Percentiles rank a stretch among this genome's conserved stretches.
Evolutionary conservation across 2,888 invertebrate species (phyloP).

Genomic region (Mystacides longicornis): DNA sequence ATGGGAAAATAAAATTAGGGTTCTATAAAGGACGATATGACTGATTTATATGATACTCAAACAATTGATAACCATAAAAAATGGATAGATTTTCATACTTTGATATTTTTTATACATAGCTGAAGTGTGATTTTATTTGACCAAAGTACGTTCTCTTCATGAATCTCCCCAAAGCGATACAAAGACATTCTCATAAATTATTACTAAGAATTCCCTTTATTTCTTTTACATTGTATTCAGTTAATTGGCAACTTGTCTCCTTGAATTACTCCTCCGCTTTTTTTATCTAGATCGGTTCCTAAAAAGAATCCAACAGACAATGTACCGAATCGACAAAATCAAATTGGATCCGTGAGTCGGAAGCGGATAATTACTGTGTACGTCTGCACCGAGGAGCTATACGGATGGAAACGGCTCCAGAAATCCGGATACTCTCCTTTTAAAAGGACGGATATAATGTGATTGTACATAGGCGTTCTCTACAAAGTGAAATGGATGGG

Average conservation of each 20-base stretch:
- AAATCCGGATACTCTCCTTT: constrained; percentile 19
- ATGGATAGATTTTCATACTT: too few relatives aligned
- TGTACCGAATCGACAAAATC: constrained; percentile 11
- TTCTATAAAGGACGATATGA: too few relatives aligned
- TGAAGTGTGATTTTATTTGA: too few relatives aligned
- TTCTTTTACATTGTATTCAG: background rate
- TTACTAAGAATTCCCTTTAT: background rate
- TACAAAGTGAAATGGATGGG: constrained; percentile 8
- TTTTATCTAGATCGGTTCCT: background rate
- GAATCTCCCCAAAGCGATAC: too few relatives aligned
- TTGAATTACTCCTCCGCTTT: background rate
- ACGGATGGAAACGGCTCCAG: constrained; percentile 20
- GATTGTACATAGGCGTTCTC: constrained; percentile 12
- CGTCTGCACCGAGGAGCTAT: constrained; percentile 11
- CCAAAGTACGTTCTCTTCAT: too few relatives aligned
- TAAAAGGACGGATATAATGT: constrained; percentile 13
- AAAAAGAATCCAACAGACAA: constrained; percentile 5
- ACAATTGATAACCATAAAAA: too few relatives aligned
- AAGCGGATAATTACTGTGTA: constrained; percentile 24
- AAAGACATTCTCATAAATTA: background rate
- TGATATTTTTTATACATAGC: too few relatives aligned
- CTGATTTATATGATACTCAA: too few relatives aligned
- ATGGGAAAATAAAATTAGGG: too few relatives aligned
- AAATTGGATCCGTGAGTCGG: constrained; percentile 13
- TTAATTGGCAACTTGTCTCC: background rate